Evolutionary conservation across 2,113 vertebrate species (phyloP).

Genomic region (Macrotus californicus): DNA sequence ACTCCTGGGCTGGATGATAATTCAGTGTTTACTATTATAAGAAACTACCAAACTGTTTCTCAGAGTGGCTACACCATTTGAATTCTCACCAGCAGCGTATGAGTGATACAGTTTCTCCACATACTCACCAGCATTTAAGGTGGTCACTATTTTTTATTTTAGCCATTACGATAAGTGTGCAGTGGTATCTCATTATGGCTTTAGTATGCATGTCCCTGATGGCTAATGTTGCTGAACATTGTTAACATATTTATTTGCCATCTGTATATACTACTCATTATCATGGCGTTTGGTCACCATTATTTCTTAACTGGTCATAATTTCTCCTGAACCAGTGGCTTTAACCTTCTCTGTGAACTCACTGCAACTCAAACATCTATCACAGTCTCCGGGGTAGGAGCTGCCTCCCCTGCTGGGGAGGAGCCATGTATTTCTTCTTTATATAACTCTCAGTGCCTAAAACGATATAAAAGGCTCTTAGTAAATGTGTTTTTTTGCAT

Average conservation of each 20-base stretch:
- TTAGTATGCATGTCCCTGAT: background rate
- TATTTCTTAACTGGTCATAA: background rate
- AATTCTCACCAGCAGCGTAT: background rate
- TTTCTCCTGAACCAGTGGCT: background rate
- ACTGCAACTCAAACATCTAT: background rate
- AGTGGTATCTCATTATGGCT: background rate
- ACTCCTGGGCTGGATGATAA: background rate
- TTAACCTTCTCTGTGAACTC: background rate
- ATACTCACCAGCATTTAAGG: background rate
- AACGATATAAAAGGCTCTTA: background rate
- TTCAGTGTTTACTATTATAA: background rate
- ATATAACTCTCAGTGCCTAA: background rate
- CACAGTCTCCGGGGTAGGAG: background rate
- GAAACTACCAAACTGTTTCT: background rate
- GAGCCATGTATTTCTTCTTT: background rate
- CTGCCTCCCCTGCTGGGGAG: background rate
- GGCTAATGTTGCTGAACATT: background rate
- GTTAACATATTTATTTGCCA: background rate
- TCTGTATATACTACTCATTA: background rate
- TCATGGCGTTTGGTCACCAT: background rate
- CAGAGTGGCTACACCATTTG: background rate
- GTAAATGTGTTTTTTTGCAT: background rate
- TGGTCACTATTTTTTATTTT: background rate
- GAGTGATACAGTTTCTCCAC: background rate
- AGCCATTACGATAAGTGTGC: background rate